Percentiles rank a stretch among this genome's conserved stretches.
Conservation (phyloP, 92 coral and sea anemone species). For the Zoanthus gigantus region DNA sequence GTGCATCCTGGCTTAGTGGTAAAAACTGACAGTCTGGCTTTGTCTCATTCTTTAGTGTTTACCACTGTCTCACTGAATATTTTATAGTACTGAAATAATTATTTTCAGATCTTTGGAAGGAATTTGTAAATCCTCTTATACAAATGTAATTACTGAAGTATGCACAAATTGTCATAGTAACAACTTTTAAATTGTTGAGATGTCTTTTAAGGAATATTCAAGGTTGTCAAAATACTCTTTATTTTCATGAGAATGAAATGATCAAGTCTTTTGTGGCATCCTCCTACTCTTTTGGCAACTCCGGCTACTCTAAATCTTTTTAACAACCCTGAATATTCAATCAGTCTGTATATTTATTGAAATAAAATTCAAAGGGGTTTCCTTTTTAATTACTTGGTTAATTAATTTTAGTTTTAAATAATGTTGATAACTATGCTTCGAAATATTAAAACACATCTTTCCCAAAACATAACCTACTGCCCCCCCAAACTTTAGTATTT, state of each 20-base stretch:
- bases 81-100: not conserved
- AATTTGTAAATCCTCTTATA: not conserved
- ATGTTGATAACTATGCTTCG: not conserved
- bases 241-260: no score
- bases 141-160: not conserved
- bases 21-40: not conserved
- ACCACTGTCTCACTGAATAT: not conserved
- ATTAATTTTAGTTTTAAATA: not conserved
- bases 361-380: slow-evolving; percentile 14
- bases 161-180: slow-evolving; percentile 7
- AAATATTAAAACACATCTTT: slow-evolving; percentile 21
- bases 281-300: no score
- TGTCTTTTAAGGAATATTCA: not conserved
- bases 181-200: slow-evolving; percentile 17
- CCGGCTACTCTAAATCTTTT: no score
- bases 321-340: not conserved
- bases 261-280: no score
- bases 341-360: slow-evolving; percentile 12
- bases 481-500: not conserved
- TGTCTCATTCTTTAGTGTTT: not conserved
- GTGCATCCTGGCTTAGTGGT: no score
- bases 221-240: no score
- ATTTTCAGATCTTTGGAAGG: not conserved
- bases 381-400: slow-evolving; percentile 7
- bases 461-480: slow-evolving; percentile 17